A percentile compares a stretch with the other conserved stretches of the same genome.
Conservation (phyloP, 1,140 invertebrate species). For the Macrocentrus cingulum region DNA sequence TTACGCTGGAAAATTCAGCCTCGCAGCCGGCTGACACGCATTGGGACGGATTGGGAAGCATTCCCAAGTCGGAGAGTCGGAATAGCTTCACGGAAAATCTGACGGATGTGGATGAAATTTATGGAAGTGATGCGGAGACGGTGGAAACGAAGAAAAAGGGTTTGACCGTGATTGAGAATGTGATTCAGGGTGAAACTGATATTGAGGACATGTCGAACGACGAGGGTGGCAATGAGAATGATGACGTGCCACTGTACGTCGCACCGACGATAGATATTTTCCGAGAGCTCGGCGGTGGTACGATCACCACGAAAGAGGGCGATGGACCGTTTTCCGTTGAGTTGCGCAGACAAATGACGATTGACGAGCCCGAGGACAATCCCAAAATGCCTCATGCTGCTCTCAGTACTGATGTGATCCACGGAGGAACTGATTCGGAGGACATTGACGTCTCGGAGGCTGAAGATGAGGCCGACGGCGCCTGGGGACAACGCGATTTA, state of each 20-base stretch:
- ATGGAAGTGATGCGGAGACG: conserved; percentile 44
- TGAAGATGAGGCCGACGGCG: conserved; percentile 38
- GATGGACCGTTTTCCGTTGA: conserved; percentile 56
- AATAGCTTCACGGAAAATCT: conserved; percentile 45
- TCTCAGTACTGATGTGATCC: background rate
- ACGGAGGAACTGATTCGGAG: conserved; percentile 48
- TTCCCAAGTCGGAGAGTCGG: conserved; percentile 29
- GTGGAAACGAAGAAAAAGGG: conserved; percentile 21
- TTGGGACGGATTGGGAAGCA: conserved; percentile 31
- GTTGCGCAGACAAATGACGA: conserved; percentile 49
- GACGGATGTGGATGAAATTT: conserved; percentile 54
- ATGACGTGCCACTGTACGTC: conserved; percentile 36
- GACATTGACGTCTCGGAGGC: conserved; percentile 52
- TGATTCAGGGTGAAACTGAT: conserved; percentile 47
- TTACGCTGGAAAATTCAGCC: conserved; percentile 40
- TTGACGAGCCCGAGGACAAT: conserved; percentile 28
- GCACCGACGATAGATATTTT: conserved; percentile 42
- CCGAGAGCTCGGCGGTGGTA: conserved; percentile 48
- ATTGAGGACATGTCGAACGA: conserved; percentile 50
- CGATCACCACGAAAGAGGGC: conserved; percentile 54
- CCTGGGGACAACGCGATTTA: conserved; percentile 34
- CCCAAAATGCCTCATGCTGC: background rate
- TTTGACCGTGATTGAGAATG: conserved; percentile 30
- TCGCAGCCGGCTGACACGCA: conserved; percentile 19
- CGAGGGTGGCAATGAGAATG: conserved; percentile 37